These are phyloP conservation scores for Protonibea diacanthus DNA, from an alignment of 2,797 vertebrate genomes.

Conservation along the genomic window DNA sequence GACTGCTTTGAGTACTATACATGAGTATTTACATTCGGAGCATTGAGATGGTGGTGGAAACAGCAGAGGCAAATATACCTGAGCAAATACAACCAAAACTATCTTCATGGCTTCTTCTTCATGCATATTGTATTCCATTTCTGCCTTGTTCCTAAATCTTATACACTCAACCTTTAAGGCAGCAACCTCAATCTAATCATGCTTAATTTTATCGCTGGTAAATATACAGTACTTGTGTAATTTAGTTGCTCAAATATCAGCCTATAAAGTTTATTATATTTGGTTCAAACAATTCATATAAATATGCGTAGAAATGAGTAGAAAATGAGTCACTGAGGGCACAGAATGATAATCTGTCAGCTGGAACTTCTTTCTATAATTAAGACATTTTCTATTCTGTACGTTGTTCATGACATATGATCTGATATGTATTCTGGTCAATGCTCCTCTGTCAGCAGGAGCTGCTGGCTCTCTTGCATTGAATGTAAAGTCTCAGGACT, in stretches of 20 bases:
- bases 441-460: conserved; percentile 2
- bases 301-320: not conserved
- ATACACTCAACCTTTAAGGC: too few relatives aligned
- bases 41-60: not conserved
- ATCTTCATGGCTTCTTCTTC: not conserved
- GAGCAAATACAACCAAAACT: not conserved
- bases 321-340: not conserved
- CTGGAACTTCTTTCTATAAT: not conserved
- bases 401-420: conserved; percentile 3
- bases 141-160: too few relatives aligned
- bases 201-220: not conserved
- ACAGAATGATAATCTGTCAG: not conserved
- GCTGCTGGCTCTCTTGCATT: not conserved
- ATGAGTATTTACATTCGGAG: not conserved
- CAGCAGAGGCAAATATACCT: not conserved
- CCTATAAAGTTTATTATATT: not conserved
- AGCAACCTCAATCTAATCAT: not conserved
- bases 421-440: conserved; percentile 17
- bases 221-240: not conserved
- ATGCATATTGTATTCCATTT: too few relatives aligned
- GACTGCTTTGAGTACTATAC: not conserved
- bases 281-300: not conserved
- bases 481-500: not conserved
- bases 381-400: conserved; percentile 3
- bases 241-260: not conserved